phyloP scores from a whole-genome alignment of 1,140 invertebrate genomes.

The Drosophila pachea region DNA sequence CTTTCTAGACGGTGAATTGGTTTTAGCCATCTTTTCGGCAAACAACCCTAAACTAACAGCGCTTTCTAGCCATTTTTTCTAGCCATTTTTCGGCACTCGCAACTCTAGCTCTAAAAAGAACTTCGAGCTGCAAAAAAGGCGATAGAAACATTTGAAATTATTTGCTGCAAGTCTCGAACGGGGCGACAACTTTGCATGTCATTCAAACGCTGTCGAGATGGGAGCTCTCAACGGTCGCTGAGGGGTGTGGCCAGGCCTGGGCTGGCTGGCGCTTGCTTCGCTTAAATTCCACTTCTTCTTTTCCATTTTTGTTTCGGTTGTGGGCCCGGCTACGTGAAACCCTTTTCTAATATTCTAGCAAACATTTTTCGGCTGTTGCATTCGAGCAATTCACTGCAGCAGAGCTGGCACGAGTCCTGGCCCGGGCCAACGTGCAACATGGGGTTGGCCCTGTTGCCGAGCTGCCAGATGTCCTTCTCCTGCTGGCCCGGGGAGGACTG shows the following conservation, averaged over 20 bases:
- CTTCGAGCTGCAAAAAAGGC: conserved; percentile 9
- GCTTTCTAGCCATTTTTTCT: conserved; percentile 5
- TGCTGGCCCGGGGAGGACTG: conserved; percentile 36
- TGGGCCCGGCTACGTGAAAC: conserved; percentile 42
- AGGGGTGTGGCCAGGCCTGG: background rate
- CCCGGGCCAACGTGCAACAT: conserved; percentile 20
- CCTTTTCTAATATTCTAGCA: conserved; percentile 53
- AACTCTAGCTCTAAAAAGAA: background rate
- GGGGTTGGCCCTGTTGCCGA: conserved; percentile 35
- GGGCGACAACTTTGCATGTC: conserved; percentile 70
- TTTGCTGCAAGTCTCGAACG: conserved; percentile 36
- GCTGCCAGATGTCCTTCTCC: conserved; percentile 29
- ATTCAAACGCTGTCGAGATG: conserved; percentile 57
- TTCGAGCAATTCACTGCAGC: conserved; percentile 70
- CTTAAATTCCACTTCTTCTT: background rate
- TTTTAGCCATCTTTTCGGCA: background rate
- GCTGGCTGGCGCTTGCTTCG: no score
- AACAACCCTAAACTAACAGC: background rate
- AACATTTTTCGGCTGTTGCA: conserved; percentile 56
- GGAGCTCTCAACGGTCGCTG: background rate
- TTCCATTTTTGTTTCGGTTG: background rate
- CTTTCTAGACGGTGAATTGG: no score
- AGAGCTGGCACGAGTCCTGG: background rate
- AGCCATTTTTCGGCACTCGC: background rate
- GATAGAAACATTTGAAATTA: conserved; percentile 30